Evolutionary conservation across 2,797 vertebrate species (phyloP).

Genomic region (Petrocephalus schoutedeni): DNA sequence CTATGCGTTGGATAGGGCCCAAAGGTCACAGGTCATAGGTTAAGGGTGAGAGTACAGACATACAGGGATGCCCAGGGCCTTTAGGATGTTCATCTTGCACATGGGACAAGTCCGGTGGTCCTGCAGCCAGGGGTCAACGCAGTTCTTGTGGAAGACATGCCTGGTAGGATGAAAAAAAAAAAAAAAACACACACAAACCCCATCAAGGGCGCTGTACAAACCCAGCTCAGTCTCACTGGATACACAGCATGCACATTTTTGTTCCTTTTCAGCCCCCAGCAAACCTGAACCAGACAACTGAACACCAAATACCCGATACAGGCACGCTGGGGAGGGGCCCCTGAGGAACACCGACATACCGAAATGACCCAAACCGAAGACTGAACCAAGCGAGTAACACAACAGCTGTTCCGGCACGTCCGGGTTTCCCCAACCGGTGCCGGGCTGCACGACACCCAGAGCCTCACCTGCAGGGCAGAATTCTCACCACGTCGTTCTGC

Average conservation of each 20-base stretch:
- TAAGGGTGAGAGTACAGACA: conserved; percentile 38
- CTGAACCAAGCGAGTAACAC: neutral
- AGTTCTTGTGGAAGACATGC: conserved; percentile 97
- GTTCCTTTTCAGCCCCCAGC: neutral
- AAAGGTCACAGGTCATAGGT: neutral
- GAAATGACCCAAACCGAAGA: neutral
- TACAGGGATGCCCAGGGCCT: conserved; percentile 93
- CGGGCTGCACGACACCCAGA: neutral
- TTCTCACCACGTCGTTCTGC: conserved; percentile 87
- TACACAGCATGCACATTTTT: neutral
- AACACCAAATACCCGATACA: neutral
- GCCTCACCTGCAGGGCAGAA: conserved; percentile 89
- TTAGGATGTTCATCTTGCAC: conserved; percentile 99
- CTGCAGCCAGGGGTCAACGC: conserved; percentile 95
- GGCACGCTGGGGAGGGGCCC: neutral
- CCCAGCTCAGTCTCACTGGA: neutral
- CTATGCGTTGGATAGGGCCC: neutral
- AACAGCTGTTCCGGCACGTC: neutral
- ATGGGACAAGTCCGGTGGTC: conserved; percentile 97
- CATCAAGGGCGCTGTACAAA: neutral
- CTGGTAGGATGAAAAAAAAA: conserved; percentile 49
- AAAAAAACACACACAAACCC: neutral
- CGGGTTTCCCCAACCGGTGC: neutral
- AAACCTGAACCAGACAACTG: neutral
- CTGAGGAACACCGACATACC: neutral